Base-by-base conservation (phyloP, 1,140 invertebrate species). In the Bombus breviceps region DNA sequence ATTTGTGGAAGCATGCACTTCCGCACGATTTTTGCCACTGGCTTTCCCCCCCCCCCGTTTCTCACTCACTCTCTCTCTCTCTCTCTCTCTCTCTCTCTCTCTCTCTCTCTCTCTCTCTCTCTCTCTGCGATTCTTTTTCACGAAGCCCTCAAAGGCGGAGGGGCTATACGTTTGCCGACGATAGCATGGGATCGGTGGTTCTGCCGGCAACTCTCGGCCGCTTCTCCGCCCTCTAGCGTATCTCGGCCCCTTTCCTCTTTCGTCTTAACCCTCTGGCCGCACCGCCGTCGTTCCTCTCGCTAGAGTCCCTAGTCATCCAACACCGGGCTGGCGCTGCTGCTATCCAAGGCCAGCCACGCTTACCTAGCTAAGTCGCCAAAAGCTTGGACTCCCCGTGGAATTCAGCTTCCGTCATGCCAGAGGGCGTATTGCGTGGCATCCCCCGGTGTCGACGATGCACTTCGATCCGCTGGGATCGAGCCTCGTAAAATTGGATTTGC, bases 401-500 rank as follows among this genome's bases (percentile, higher is more conserved):
- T 90, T 90, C 86, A 80, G 79, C 86, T 84, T 80, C 88, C 88
- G 88, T 90, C 78, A 90, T 90, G 80, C 76, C 71, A 64, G 62
- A 82, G 85, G 78, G 82, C 78, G 89, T 87, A 90, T 88, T 85
- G 89, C 88, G 88, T 82, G 75, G 82, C 82, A 77, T 90, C 86
- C 86, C 69, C 43, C 62, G 76, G 77, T 87, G 89, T 88, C 71
- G 77, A 77, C 68, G 89, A 90, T 90, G 89, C 89, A 90, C 89
- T 88, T 86, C 88, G 81, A 90, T 87, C 89, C 89, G 66, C 32
- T 78, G 89, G 86, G 89, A 90, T 90, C 89, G 86, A 78, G 89
- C 89, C 84, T 90, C 89, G 89, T 90, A 90, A 90, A 90, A 90
- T 90, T 90, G 86, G 89, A 90, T 90, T 90, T 90, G 88, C 79